Base-by-base conservation (phyloP, 2,113 vertebrate species). In the Fregata magnificens region DNA sequence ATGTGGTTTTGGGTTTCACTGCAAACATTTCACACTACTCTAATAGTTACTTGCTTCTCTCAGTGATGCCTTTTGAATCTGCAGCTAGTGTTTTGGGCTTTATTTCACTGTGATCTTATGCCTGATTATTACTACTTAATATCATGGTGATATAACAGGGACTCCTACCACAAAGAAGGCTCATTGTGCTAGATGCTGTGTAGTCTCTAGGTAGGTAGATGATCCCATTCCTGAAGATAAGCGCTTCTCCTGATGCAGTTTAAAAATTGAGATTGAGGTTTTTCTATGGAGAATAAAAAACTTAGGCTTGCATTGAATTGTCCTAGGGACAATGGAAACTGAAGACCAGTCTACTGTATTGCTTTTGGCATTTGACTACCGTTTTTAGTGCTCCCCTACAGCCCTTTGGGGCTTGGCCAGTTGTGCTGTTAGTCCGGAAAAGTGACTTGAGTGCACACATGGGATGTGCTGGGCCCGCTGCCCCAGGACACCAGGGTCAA, bases 1-100 rank as follows among this genome's bases (percentile, higher is more conserved):
- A 78, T 65, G 94, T 94, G 93, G 91, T 97, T 96, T 95, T 93
- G 84, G 82, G 82, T 96, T 97, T 97, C 87, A 86, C 59, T 97
- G 91, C 74, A 93, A 95, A 78, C 87, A 71, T 88, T 94, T 93
- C 84, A 78, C 74, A 86, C 84, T 88, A 42, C 71, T 77, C 71
- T 95, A 96, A 86, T 78, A 95, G 81, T 82, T 80, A 70, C 66
- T 96, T 88, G 78, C 73, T 85, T 94, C 62, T 92, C 56, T 87
- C 70, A 47, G 82, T n/a, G 86, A 89, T 95, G 78, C 18, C 34
- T 94, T 95, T 87, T 89, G 94, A 82, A 90, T 95, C 58, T 65
- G 36, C 56, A 84, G 65, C 56, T 74, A 79, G 77, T 17, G 65
- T 95, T 94, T 71, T 86, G 81, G 78, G 77, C 86, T 95, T 91